Conservation (phyloP, 2,888 invertebrate species). For the Trissonchulus sp. region DNA sequence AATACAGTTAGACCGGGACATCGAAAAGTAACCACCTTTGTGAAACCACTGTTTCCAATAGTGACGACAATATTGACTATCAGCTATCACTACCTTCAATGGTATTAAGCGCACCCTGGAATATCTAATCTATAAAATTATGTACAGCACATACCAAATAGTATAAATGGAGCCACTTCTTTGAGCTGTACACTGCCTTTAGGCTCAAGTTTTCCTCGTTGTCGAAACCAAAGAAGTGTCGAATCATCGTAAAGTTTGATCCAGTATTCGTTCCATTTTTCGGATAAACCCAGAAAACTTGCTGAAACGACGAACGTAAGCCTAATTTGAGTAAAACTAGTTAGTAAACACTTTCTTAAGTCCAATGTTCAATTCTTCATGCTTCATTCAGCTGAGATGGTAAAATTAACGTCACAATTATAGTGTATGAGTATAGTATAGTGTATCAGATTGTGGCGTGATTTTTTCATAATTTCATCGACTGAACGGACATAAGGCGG, state of each 20-base stretch:
- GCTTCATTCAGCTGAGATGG: no score
- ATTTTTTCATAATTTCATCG: no score
- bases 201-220: not conserved
- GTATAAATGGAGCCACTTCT: not conserved
- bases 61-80: not conserved
- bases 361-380: no score
- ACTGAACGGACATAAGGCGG: no score
- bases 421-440: no score
- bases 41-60: not conserved
- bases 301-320: not conserved
- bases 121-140: not conserved
- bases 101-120: no score
- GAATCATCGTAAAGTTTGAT: not conserved
- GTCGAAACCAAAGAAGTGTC: not conserved
- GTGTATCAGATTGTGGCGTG: no score
- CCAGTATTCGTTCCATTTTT: not conserved
- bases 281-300: not conserved
- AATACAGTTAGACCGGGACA: no score
- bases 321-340: not conserved
- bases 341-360: no score
- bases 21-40: no score
- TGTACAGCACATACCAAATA: not conserved
- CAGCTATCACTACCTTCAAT: slow-evolving; percentile 8
- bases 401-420: no score
- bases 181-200: not conserved